Conservation (phyloP, 2,888 invertebrate species). For the Anorthoa munda region DNA sequence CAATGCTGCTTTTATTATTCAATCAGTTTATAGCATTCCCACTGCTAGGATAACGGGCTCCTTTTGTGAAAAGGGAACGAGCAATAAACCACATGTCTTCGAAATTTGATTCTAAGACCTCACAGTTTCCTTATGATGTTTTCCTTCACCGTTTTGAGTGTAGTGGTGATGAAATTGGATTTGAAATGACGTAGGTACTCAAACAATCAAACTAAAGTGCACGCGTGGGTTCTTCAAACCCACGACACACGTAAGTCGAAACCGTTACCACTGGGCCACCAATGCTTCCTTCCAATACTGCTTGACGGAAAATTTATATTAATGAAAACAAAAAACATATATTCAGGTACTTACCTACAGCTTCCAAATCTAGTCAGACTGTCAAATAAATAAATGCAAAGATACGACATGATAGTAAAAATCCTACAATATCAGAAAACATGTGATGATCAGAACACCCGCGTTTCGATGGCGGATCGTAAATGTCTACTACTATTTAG, state of each 20-base stretch:
- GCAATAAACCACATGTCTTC: no score
- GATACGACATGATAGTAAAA: constrained; percentile 18
- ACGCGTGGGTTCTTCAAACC: no score
- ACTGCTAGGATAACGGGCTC: no score
- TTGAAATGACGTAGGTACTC: no score
- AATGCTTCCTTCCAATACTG: background rate
- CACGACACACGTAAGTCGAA: background rate
- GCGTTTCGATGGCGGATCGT: constrained; percentile 23
- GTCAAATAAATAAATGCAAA: constrained; percentile 48
- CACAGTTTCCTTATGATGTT: no score
- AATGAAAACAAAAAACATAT: background rate
- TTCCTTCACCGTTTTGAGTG: no score
- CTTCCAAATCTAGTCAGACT: constrained; percentile 12
- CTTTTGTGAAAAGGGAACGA: no score
- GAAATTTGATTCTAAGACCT: no score
- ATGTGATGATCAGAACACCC: constrained; percentile 1
- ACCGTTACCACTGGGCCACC: background rate
- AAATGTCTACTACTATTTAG: constrained; percentile 47
- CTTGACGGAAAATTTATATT: background rate
- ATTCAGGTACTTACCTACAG: background rate
- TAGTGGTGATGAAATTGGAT: no score
- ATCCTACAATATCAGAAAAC: constrained; percentile 2
- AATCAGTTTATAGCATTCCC: no score
- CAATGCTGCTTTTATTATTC: no score
- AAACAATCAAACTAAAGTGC: no score